Conservation (phyloP, 2,797 vertebrate genomes). For the Schizopygopsis malacanthus region DNA sequence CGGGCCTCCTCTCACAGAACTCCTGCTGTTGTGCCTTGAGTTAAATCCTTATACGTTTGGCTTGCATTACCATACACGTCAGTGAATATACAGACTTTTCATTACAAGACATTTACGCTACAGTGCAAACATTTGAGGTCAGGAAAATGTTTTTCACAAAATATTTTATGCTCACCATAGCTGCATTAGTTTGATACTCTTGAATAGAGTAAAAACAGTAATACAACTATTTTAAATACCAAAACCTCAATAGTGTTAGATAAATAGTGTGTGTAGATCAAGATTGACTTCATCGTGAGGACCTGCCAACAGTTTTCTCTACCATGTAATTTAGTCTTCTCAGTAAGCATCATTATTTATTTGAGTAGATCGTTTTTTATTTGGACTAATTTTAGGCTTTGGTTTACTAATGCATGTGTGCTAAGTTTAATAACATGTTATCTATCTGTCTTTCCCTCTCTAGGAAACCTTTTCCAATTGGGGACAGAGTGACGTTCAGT, state of each 20-base stretch:
- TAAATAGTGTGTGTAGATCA: background rate
- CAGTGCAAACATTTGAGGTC: background rate
- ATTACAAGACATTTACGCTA: background rate
- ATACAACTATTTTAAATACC: background rate
- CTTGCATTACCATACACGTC: background rate
- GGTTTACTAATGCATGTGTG: background rate
- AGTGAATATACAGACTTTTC: background rate
- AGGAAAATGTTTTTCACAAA: background rate
- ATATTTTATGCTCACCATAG: background rate
- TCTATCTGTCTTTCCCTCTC: conserved; percentile 49
- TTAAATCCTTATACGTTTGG: background rate
- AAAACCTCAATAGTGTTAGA: background rate
- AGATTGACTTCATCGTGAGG: background rate
- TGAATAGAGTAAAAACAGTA: background rate
- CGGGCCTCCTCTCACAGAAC: background rate
- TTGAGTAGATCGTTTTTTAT: background rate
- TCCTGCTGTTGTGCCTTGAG: background rate
- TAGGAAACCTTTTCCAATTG: conserved; percentile 97
- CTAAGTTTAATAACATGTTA: conserved; percentile 10
- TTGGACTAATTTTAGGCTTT: background rate
- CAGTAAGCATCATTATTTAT: background rate
- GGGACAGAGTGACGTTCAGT: conserved; percentile 97
- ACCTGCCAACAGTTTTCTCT: background rate
- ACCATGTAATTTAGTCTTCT: conserved; percentile 13
- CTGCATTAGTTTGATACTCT: background rate